Percentiles rank a stretch among this genome's conserved stretches.
These are phyloP conservation scores for Steatornis caripensis DNA, from an alignment of 2,113 vertebrate genomes.

Conservation along the genomic window DNA sequence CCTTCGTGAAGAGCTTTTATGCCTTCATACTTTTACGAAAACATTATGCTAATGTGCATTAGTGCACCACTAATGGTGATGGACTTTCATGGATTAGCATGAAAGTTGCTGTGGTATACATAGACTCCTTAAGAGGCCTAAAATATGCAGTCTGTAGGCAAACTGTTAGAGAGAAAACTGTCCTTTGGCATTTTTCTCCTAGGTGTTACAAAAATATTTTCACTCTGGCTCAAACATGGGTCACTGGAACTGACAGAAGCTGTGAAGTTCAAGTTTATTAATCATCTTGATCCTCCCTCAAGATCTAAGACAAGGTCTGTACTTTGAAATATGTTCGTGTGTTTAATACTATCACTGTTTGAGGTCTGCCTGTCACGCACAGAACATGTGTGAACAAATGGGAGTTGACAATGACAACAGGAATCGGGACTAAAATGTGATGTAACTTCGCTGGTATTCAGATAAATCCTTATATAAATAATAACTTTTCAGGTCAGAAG, in stretches of 20 bases:
- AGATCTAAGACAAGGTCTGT: neutral
- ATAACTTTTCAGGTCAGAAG: neutral
- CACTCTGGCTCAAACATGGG: neutral
- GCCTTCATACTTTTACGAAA: neutral
- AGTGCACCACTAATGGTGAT: neutral
- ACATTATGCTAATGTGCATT: too few relatives aligned
- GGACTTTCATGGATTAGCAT: neutral
- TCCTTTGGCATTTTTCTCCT: neutral
- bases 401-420: neutral
- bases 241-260: neutral
- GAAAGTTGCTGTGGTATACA: neutral
- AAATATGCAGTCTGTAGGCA: neutral
- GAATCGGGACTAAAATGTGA: neutral
- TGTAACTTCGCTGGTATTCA: neutral
- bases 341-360: neutral
- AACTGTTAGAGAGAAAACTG: neutral
- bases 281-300: neutral
- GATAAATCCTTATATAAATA: neutral
- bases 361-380: neutral
- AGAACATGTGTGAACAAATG: neutral
- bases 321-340: neutral
- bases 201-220: neutral
- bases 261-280: neutral
- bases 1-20: neutral
- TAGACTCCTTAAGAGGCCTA: neutral